Evolutionary conservation across 2,113 vertebrate species (phyloP), one percentile per base, ranked within the genome.

Genomic region (Mirounga angustirostris): DNA sequence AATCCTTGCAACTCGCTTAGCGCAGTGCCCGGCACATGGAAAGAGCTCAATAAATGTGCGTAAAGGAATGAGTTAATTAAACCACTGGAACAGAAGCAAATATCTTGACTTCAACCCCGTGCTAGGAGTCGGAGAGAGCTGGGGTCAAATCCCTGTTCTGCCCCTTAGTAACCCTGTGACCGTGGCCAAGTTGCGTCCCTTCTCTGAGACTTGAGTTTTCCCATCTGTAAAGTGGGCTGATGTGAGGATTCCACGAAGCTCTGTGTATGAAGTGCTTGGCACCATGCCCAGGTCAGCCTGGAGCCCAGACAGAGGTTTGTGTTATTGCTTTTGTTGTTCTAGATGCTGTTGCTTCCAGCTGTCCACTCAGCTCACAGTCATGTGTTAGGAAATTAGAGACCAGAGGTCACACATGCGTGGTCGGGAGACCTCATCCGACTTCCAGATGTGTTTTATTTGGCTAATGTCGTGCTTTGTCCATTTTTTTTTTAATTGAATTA

Each of bases 361-460:
- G 46, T 87, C 80, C 80, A 1, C 54, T 46, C 67, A 0, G 30
- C 67, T 19, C 28, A 58, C 73, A 9, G 71, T 85, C 36, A 12
- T 2, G 58, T n/a, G 71, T 30, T 91, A 46, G 90, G 92, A 95
- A 58, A 54, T 46, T 3, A 21, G 83, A 59, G 76, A 52, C 52
- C 59, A 52, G 71, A 63, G 95, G 43, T 73, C 94, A 87, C 91
- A 78, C 36, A 59, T 40, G 59, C 58, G 0, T 7, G 59, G 79
- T 26, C 71, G 3, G 24, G 52, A 78, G 79, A 80, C n/a, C 19
- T 30, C 67, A 19, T 74, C 74, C 84, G 18, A 58, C 36, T 56
- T 65, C 90, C 90, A 86, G 71, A 61, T 89, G 92, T 46, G 73
- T 81, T 58, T 71, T 28, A 30, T 88, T 54, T 96, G 82, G 76